Evolutionary conservation across 2,113 vertebrate species (phyloP).

Genomic region (mouse (Mus musculus)): GRCm39 chr9:49700501-49701000

Average conservation of each 20-base stretch:
- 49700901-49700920: too few species aligned
- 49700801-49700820: constrained; percentile 27
- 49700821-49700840: background rate
- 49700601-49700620: background rate
- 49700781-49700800: constrained; percentile 28
- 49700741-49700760: constrained; percentile 54
- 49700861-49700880: background rate
- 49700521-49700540: background rate
- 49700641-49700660: background rate
- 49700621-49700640: background rate
- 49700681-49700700: background rate
- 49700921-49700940: too few species aligned
- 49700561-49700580: background rate
- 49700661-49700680: background rate
- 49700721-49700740: background rate
- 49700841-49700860: constrained; percentile 40
- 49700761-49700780: constrained; percentile 26
- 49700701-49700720: constrained; percentile 3
- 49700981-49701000: too few species aligned
- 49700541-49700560: background rate
- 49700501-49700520: background rate
- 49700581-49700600: background rate
- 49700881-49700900: background rate
- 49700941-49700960: too few species aligned
- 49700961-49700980: too few species aligned